Evolutionary conservation across 2,797 vertebrate genomes (phyloP).

Genomic region (Helostoma temminkii): DNA sequence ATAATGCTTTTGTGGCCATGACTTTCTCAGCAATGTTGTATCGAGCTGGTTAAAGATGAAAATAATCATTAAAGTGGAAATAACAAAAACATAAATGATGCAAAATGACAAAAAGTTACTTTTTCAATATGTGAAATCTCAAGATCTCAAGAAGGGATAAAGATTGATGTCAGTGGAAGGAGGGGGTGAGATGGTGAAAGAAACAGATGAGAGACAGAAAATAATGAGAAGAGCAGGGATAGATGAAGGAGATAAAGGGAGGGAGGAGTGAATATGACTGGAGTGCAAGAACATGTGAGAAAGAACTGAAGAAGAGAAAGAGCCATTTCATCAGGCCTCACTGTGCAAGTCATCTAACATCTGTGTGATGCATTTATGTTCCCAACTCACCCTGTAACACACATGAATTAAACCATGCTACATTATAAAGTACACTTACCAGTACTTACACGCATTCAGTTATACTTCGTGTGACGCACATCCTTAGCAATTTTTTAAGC

Average conservation of each 20-base stretch:
- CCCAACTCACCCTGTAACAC: conserved; percentile 35
- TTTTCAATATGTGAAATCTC: conserved; percentile 1
- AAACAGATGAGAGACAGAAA: conserved; percentile 27
- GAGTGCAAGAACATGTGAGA: background rate
- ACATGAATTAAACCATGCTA: conserved; percentile 33
- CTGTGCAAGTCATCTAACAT: conserved; percentile 63
- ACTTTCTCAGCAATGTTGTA: background rate
- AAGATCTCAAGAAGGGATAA: conserved; percentile 5
- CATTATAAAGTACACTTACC: conserved; percentile 39
- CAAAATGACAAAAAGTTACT: conserved; percentile 8
- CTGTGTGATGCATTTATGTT: conserved; percentile 61
- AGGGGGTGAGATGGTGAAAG: conserved; percentile 35
- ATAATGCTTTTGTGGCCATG: background rate
- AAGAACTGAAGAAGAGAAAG: conserved; percentile 26
- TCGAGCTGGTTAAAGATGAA: conserved; percentile 5
- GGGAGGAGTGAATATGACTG: background rate
- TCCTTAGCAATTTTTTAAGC: conserved; percentile 16
- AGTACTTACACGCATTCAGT: background rate
- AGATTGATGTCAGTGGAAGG: conserved; percentile 10
- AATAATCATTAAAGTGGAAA: conserved; percentile 25
- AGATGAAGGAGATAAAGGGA: conserved; percentile 23
- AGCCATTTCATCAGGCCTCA: conserved; percentile 46
- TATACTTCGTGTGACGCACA: conserved; percentile 19
- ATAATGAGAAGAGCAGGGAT: conserved; percentile 40
- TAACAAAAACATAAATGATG: conserved; percentile 28